Evolutionary conservation across 2,113 vertebrate species (phyloP), one percentile per base, ranked within the genome.

Genomic region (Ariopsis seemanni): DNA sequence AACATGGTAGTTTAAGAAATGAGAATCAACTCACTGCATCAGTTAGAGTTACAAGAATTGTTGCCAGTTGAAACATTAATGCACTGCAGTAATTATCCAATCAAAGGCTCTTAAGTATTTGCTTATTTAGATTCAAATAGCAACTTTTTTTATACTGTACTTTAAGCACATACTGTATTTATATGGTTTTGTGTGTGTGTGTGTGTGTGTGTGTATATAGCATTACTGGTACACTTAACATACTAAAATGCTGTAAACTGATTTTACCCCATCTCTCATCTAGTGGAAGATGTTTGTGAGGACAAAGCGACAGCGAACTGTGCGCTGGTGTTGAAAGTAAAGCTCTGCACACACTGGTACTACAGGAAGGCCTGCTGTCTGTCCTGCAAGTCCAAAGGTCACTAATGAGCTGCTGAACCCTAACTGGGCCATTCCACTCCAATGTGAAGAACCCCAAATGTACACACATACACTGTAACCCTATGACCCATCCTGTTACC

Each of bases 331-430:
- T 94, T 96, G 27, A 96, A 96, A 92, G 94, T 97, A 92, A 97
- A 97, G 87, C 94, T 97, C 87, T 97, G 96, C 65, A 96, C 96
- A 0, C 96, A 96, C 72, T 96, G 96, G 95, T 96, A 96, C 94
- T 96, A 96, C 92, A 95, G 96, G 82, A 97, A 95, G 88, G 96
- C 95, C 92, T 96, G 96, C 94, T 97, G 96, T 90, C 84, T 93
- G 90, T 96, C 96, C 0, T 98, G 97, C 63, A 94, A 90, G 62
- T 92, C 91, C 9, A 90, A 90, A 55, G 86, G 90, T 91, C 85
- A 91, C 92, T 94, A 91, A 92, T 88, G 84, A 34, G 72, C 87
- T 69, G 71, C 84, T 78, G 72, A 89, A 85, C 55, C 86, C 86
- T 34, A 30, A 80, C 86, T 42, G 77, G 72, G 83, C 60, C 71